Conservation (phyloP, 2,797 vertebrate genomes). For the Pteropus rufus region DNA sequence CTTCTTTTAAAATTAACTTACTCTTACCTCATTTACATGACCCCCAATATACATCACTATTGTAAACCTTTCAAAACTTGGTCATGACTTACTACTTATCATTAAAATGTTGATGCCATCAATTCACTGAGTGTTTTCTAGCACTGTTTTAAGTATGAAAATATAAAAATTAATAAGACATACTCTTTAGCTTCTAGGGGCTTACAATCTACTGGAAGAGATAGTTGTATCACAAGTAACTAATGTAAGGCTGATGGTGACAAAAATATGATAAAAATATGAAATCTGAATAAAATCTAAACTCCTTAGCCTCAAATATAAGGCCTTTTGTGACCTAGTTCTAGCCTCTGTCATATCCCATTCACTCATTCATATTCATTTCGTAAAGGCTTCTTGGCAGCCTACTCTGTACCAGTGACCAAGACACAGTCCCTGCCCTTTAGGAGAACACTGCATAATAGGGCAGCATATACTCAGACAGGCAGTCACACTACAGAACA, state of each 20-base stretch:
- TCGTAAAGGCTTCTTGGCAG: background rate
- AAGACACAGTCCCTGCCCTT: background rate
- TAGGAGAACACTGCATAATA: background rate
- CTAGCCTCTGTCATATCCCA: background rate
- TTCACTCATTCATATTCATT: background rate
- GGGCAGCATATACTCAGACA: background rate
- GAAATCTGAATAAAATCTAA: background rate
- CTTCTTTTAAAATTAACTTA: background rate
- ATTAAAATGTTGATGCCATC: background rate
- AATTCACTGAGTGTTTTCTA: background rate
- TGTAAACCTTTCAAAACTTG: background rate
- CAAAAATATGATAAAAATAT: background rate
- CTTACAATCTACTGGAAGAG: background rate
- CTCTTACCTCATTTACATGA: background rate
- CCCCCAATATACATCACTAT: background rate
- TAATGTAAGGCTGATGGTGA: background rate
- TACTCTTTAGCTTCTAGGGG: background rate
- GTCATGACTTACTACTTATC: background rate
- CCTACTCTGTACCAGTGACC: background rate
- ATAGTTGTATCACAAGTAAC: background rate
- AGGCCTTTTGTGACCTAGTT: background rate
- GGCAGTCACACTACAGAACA: background rate
- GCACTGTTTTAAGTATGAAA: background rate
- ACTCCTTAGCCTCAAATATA: background rate
- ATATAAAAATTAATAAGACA: background rate